Evolutionary conservation across 2,113 vertebrate species (phyloP).

Genomic region (Fulmarus glacialis): DNA sequence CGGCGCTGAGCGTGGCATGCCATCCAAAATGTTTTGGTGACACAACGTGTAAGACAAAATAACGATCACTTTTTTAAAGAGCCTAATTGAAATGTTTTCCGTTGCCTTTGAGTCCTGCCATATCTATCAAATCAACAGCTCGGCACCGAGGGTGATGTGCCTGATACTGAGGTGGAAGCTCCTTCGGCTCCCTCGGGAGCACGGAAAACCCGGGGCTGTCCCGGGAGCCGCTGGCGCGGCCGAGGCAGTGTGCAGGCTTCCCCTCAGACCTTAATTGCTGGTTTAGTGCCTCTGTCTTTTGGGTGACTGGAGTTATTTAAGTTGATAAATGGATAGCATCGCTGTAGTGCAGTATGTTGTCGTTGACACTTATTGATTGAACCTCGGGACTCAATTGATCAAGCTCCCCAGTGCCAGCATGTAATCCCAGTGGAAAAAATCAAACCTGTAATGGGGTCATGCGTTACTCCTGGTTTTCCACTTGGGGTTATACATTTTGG

Average conservation of each 20-base stretch:
- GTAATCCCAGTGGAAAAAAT: constrained; percentile 26
- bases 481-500: not conserved
- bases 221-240: rapidly evolving
- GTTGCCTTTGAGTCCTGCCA: not conserved
- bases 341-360: not conserved
- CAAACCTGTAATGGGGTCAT: not conserved
- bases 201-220: not conserved
- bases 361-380: constrained; percentile 31
- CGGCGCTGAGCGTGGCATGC: not conserved
- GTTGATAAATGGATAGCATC: constrained; percentile 2
- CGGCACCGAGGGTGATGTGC: not conserved
- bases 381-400: constrained; percentile 46
- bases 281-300: constrained; percentile 7
- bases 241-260: rapidly evolving
- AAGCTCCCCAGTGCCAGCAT: not conserved
- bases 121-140: not conserved
- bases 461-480: not conserved
- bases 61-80: not conserved
- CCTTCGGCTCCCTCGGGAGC: not conserved
- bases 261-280: not conserved
- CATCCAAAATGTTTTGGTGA: constrained; percentile 59
- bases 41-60: constrained; percentile 36
- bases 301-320: not conserved
- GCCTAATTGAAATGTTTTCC: constrained; percentile 1
- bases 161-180: not conserved